Percentiles rank a stretch among this genome's conserved stretches.
These are phyloP conservation scores for Drosophila subquinaria DNA, from an alignment of 2,888 invertebrate genomes.

Conservation along the genomic window DNA sequence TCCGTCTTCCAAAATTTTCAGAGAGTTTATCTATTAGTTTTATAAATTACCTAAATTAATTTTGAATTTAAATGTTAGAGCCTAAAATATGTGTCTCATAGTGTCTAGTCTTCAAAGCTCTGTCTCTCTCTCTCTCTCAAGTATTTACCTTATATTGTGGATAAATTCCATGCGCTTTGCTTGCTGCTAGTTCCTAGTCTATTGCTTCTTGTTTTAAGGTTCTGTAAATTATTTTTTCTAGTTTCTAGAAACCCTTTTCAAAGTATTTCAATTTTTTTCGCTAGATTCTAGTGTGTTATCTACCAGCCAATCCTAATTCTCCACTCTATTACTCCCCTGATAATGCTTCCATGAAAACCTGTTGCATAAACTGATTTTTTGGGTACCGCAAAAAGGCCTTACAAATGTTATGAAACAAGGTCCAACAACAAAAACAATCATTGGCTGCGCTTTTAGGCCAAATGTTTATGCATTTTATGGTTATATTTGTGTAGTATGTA, in stretches of 20 bases:
- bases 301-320: neutral
- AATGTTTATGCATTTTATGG: constrained; percentile 33
- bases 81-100: too few species aligned
- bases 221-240: neutral
- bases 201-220: neutral
- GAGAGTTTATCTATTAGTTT: too few species aligned
- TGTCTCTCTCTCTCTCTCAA: too few species aligned
- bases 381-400: constrained; percentile 10
- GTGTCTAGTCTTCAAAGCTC: too few species aligned
- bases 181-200: neutral
- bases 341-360: constrained; percentile 36
- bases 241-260: neutral
- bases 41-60: too few species aligned
- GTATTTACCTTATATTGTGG: too few species aligned
- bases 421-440: constrained; percentile 23
- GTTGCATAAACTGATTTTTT: constrained; percentile 44
- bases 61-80: too few species aligned
- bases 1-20: too few species aligned
- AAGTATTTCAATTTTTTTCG: neutral
- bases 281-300: neutral
- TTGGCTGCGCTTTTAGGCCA: constrained; percentile 62
- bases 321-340: neutral
- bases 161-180: too few species aligned
- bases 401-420: constrained; percentile 41
- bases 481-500: constrained; percentile 31